phyloP scores from a whole-genome alignment of 1,140 invertebrate species.

The Adelges cooleyi region DNA sequence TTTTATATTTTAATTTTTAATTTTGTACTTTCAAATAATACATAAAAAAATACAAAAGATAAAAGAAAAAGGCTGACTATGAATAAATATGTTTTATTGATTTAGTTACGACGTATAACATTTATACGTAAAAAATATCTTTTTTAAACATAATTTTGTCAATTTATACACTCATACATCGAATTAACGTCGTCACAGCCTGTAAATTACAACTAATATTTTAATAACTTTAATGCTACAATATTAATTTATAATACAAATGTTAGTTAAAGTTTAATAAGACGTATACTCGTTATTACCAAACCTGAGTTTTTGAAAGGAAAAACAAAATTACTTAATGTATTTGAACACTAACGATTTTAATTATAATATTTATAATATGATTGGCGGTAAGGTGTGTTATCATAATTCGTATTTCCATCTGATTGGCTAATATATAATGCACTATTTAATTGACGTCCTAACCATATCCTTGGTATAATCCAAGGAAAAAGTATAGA shows the following conservation, averaged over 20 bases:
- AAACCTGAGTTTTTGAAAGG: neutral
- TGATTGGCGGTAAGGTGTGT: neutral
- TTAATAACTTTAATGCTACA: neutral
- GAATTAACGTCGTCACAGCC: constrained; percentile 8
- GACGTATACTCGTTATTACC: neutral
- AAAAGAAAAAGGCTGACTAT: neutral
- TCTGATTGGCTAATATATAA: neutral
- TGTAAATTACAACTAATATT: constrained; percentile 18
- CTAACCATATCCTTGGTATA: constrained; percentile 33
- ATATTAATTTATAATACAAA: too few species aligned
- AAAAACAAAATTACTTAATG: neutral
- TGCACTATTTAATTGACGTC: constrained; percentile 7
- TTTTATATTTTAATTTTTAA: neutral
- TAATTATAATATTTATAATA: constrained; percentile 1
- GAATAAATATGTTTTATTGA: constrained; percentile 1
- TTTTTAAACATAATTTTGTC: neutral
- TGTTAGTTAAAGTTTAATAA: neutral
- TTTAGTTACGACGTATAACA: neutral
- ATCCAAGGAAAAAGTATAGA: constrained; percentile 35
- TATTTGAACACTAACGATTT: too few species aligned
- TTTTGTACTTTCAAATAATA: too few species aligned
- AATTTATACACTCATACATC: neutral
- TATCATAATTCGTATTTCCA: too few species aligned
- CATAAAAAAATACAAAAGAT: too few species aligned
- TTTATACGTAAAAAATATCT: constrained; percentile 12